phyloP scores from a whole-genome alignment of 2,888 invertebrate genomes.

The Mechanitis messenoides region DNA sequence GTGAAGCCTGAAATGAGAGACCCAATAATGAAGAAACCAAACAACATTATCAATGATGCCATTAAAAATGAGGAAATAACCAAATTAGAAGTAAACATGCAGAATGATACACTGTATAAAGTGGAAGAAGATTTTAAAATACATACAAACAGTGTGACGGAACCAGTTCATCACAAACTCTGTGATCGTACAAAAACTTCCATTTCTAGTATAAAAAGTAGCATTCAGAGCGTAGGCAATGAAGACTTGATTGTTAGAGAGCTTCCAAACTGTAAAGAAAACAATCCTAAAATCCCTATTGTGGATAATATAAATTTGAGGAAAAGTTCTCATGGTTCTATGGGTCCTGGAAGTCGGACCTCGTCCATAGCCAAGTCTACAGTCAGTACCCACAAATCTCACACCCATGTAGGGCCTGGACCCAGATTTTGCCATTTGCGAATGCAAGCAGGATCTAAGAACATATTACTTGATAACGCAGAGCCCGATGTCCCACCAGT shows the following conservation, averaged over 20 bases:
- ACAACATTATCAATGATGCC: slow-evolving; percentile 38
- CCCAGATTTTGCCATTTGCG: slow-evolving; percentile 86
- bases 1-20: slow-evolving; percentile 23
- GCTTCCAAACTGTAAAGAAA: slow-evolving; percentile 42
- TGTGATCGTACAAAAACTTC: slow-evolving; percentile 74
- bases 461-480: slow-evolving; percentile 86
- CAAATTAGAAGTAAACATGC: slow-evolving; percentile 36
- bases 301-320: slow-evolving; percentile 46
- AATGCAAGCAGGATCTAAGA: slow-evolving; percentile 86
- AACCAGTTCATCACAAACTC: slow-evolving; percentile 77
- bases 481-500: slow-evolving; percentile 84
- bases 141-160: slow-evolving; percentile 52
- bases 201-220: slow-evolving; percentile 65
- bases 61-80: slow-evolving; percentile 41
- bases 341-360: slow-evolving; percentile 66
- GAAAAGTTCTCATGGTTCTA: slow-evolving; percentile 67
- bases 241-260: slow-evolving; percentile 60
- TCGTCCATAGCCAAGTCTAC: slow-evolving; percentile 71
- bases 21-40: slow-evolving; percentile 35
- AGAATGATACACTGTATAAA: slow-evolving; percentile 39
- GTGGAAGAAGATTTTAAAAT: slow-evolving; percentile 45
- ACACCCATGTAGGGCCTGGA: slow-evolving; percentile 75
- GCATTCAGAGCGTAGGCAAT: slow-evolving; percentile 52
- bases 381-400: slow-evolving; percentile 70
- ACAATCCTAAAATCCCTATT: slow-evolving; percentile 45